phyloP scores from a whole-genome alignment of 2,797 vertebrate species.

The Cynopterus sphinx region DNA sequence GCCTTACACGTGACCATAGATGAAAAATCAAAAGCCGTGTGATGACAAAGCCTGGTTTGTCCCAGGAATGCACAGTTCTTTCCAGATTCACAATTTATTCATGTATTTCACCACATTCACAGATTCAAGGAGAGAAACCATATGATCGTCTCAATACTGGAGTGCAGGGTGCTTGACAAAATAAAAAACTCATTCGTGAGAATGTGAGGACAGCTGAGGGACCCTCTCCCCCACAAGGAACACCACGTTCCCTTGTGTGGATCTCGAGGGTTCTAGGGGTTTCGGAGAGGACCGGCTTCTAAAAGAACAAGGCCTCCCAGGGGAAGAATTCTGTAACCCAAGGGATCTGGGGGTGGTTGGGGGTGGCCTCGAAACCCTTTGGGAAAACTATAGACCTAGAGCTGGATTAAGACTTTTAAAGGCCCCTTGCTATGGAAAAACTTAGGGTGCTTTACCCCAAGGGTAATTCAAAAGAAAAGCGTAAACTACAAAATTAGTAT shows the following conservation, averaged over 20 bases:
- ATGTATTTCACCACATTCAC: background rate
- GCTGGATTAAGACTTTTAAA: background rate
- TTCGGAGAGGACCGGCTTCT: background rate
- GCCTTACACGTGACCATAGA: background rate
- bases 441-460: background rate
- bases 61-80: constrained; percentile 27
- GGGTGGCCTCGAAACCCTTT: background rate
- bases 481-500: background rate
- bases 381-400: background rate
- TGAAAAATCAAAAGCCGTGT: background rate
- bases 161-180: background rate
- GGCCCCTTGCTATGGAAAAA: background rate
- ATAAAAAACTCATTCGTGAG: background rate
- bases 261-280: background rate
- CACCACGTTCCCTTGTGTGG: background rate
- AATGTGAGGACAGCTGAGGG: background rate
- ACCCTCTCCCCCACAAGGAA: background rate
- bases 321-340: background rate
- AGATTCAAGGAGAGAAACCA: constrained; percentile 60
- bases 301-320: background rate
- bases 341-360: no score
- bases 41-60: background rate
- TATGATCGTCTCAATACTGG: constrained; percentile 56
- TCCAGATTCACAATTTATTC: constrained; percentile 51
- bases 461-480: background rate